Base-by-base conservation (phyloP, 1,140 invertebrate species). In the Drosophila pruinosa region DNA sequence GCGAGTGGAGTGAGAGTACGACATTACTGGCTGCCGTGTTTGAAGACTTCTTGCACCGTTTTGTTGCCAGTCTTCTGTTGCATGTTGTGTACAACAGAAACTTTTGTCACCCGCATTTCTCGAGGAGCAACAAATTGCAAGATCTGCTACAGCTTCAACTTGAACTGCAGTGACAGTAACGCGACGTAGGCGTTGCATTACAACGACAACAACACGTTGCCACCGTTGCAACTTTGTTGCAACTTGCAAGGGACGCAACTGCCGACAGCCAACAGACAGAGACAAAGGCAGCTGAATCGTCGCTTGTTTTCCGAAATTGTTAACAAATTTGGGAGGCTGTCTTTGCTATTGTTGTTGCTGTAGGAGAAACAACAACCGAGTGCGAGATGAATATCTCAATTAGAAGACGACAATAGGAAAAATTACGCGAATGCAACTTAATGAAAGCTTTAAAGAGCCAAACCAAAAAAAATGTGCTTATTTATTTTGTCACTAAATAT, bases 81-180 rank as follows among this genome's bases (percentile, higher is more conserved):
- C 43, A 24, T 21, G 24, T 36, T 28, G 15, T 58, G 41, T 47
- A 47, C 43, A 47, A 47, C 48, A 47, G 34, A 15, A 39, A 43
- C 61, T 67, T 57, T 72, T 72, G 69, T 65, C 69, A 65, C 69
- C 69, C 69, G 69, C 69, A 72, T 72, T 67, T 45, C 24, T 50
- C 14, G 43, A 24, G 43, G 12, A 28, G 53, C 62, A 47, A 48
- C 43, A 50, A 50, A 50, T 36, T 61, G n/a, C 48, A 43, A 65
- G 56, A 65, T 71, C 64, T 71, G 68, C 64, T 24, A 65, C 54
- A 48, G 47, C 47, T 70, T 70, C 67, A 70, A 62, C 57, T 31
- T 4, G 34, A 38, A 47, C n/a, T n/a, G n/a, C n/a, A n/a, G n/a
- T n/a, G n/a, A n/a, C 45, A 21, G 47, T 47, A 28, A 31, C 50